Evolutionary conservation across 2,888 invertebrate genomes (phyloP), one percentile per base, ranked within the genome.

Genomic region (Scaptomyza reducta): DNA sequence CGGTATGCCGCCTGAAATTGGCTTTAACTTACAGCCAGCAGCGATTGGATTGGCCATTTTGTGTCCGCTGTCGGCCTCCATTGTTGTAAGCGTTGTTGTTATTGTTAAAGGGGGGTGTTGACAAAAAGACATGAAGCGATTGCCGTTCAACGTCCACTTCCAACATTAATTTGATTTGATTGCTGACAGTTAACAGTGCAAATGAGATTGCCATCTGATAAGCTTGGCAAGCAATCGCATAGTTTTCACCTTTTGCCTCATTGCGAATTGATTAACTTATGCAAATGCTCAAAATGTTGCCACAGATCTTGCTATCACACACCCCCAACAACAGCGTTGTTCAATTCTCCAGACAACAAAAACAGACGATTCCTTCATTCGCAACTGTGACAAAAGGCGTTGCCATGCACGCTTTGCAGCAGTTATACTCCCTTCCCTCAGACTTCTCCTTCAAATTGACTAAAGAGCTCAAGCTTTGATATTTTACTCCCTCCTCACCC

Each of bases 251-350:
- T 88, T 86, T 84, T 86, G 70, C 69, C 80, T 76, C 74, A 80
- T 79, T 87, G 78, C 89, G 86, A 89, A 89, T 89, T 88, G 89
- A 89, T 89, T 89, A 89, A 88, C 87, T 89, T 89, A 89, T 89
- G 89, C 83, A 89, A 89, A 89, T 89, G 74, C 72, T 69, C 62
- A 58, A 74, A 80, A 74, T 67, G 62, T 68, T 74, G 59, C 78
- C 70, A 60, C 60, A 77, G 70, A 78, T 77, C 59, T 55, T 44
- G 40, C 60, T 25, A 47, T 65, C 56, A 35, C 57, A 60, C 72
- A 51, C 59, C 68, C 59, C 69, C 69, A 69, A 73, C 69, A 69
- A 73, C 51, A 61, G 50, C 46, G 40, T 13, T 41, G 31, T 47
- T 53, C 41, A 25, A 51, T 53, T 45, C 38, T 41, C 31, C 59